phyloP scores from a whole-genome alignment of 2,797 vertebrate genomes.

The Loris lydekkerianus region DNA sequence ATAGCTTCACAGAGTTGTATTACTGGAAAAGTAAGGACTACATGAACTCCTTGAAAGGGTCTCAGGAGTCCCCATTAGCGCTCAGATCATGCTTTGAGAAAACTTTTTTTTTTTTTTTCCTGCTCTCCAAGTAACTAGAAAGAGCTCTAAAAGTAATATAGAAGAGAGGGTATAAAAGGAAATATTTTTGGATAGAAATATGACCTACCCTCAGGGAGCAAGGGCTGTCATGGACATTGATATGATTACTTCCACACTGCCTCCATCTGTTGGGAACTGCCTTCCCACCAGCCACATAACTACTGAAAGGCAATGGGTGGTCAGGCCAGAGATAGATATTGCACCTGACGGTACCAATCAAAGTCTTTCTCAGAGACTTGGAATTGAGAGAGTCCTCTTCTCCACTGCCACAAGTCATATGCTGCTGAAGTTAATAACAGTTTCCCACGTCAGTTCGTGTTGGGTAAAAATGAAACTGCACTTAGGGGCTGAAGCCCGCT shows the following conservation, averaged over 20 bases:
- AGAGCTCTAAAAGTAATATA: background rate
- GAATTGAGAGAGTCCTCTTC: background rate
- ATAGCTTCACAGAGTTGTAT: background rate
- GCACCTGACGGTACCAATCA: background rate
- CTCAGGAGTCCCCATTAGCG: background rate
- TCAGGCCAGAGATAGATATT: no score
- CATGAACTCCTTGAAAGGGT: background rate
- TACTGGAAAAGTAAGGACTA: background rate
- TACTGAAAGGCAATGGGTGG: no score
- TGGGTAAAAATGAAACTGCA: background rate
- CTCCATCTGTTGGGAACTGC: background rate
- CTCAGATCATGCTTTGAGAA: background rate
- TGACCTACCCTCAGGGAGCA: background rate
- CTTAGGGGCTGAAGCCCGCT: background rate
- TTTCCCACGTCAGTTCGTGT: background rate
- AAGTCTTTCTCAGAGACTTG: background rate
- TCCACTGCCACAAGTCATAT: background rate
- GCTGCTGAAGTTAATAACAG: background rate
- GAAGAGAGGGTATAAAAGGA: background rate
- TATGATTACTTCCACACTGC: background rate
- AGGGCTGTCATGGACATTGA: background rate
- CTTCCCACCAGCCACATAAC: background rate
- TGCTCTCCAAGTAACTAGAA: background rate
- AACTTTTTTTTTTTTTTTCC: no score
- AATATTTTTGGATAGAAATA: background rate